Base-by-base conservation (phyloP, 2,888 invertebrate species). In the Clostera curtula region DNA sequence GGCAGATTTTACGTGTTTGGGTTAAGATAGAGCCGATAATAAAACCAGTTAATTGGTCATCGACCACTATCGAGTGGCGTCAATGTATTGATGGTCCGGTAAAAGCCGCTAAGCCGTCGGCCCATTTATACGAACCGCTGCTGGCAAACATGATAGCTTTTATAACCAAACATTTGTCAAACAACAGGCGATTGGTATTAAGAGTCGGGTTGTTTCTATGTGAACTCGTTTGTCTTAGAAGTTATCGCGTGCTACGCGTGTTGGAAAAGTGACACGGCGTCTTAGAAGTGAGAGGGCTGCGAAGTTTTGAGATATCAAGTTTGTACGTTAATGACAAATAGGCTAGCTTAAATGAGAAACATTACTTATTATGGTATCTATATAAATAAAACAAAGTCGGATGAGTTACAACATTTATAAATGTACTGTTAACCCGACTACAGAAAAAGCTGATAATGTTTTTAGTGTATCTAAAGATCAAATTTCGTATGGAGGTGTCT, bases 21-120 rank as follows among this genome's bases (percentile, higher is more conserved):
- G 50, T n/a, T 44, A 42, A 50, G 53, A 57, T 52, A 41, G 39
- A 30, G 29, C 34, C 47, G 52, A 49, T 49, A 56, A n/a, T 43
- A 36, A 41, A 34, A 40, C 41, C 43, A 49, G 54, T 49, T 69
- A 63, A 68, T 63, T 64, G 54, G 58, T 54, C n/a, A n/a, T n/a
- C n/a, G n/a, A n/a, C 61, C 56, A 56, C 52, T 50, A 43, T 40
- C 33, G 29, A 40, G 33, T 19, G 24, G 30, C 29, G 29, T 25
- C 21, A 26, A 33, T 25, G 36, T 34, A 33, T 36, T 27, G 34
- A 31, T 42, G 27, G 33, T 16, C 24, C 14, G 25, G 22, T 34
- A 37, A 36, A 33, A 31, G 27, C 25, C 29, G 17, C 14, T 21
- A 12, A 30, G 17, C 24, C 17, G 17, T 5, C 24, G 15, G 20